Percentiles rank a stretch among this genome's conserved stretches.
phyloP scores from a whole-genome alignment of 2,797 vertebrate species.

The Xerus rutilus region DNA sequence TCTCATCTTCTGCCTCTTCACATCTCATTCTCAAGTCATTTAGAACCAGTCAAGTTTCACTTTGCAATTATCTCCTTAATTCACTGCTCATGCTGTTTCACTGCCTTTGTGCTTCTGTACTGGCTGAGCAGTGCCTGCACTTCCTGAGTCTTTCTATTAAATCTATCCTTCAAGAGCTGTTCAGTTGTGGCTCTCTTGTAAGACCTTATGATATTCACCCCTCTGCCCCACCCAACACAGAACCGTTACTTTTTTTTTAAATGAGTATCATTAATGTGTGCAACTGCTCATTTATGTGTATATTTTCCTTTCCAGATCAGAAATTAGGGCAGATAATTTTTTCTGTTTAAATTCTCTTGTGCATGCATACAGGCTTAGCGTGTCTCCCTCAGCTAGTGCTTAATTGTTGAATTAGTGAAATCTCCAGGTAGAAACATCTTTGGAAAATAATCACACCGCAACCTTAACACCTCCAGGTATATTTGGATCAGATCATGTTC shows the following conservation, averaged over 20 bases:
- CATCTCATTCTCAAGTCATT: not conserved
- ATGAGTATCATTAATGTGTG: not conserved
- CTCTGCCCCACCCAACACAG: not conserved
- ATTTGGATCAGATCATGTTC: not conserved
- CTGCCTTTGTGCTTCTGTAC: not conserved
- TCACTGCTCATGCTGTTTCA: not conserved
- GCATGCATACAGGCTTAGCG: not conserved
- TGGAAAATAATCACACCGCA: constrained; percentile 8
- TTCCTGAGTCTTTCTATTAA: not conserved
- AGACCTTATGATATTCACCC: not conserved
- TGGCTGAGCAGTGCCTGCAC: not conserved
- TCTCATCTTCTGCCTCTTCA: not conserved
- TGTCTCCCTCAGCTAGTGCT: not conserved
- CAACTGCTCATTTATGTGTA: not conserved
- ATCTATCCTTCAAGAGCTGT: not conserved
- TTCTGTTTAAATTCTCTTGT: not conserved
- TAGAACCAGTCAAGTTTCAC: not conserved
- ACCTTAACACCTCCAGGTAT: not conserved
- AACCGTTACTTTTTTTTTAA: not conserved
- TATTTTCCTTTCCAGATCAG: not conserved
- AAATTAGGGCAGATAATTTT: not conserved
- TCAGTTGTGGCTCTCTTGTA: not conserved
- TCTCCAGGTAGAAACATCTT: constrained; percentile 10
- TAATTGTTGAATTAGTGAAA: not conserved
- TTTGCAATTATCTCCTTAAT: not conserved